phyloP scores from a whole-genome alignment of 37 sponge, comb jelly and placozoan species.

The Crambe crambe region DNA sequence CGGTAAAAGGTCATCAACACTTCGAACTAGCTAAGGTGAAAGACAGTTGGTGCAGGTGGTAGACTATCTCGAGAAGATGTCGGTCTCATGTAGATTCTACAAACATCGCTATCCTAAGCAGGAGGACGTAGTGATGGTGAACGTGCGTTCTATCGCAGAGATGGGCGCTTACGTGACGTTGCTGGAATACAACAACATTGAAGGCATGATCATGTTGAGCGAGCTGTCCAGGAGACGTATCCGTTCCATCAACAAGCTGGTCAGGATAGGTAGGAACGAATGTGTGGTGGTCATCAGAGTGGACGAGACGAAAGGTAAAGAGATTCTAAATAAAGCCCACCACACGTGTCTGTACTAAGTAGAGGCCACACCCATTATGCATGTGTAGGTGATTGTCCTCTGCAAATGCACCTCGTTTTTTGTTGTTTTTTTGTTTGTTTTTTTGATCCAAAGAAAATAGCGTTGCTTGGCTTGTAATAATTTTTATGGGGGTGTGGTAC shows the following conservation, averaged over 20 bases:
- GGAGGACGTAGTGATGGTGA: conserved; percentile 99
- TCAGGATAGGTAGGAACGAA: conserved; percentile 96
- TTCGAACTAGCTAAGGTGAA: no score
- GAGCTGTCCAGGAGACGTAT: conserved; percentile 93
- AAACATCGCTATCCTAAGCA: conserved; percentile 88
- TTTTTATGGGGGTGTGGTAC: background rate
- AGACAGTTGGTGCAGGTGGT: no score
- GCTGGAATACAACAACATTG: conserved; percentile 94
- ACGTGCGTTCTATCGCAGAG: conserved; percentile 92
- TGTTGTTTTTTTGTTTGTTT: background rate
- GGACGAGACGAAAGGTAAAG: conserved; percentile 92
- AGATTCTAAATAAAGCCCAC: conserved; percentile 10
- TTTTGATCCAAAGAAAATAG: background rate
- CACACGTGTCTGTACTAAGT: background rate
- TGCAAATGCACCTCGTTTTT: background rate
- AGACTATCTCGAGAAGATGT: no score
- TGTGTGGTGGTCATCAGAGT: conserved; percentile 98
- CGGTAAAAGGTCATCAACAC: no score
- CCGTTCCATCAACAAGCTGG: conserved; percentile 95
- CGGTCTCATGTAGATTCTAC: conserved; percentile 55
- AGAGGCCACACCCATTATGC: background rate
- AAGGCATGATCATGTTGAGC: conserved; percentile 98
- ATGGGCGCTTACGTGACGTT: conserved; percentile 98
- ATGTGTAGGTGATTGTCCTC: background rate
- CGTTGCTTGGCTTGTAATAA: background rate